phyloP scores from a whole-genome alignment of 2,113 vertebrate species.

The Columba janthina region DNA sequence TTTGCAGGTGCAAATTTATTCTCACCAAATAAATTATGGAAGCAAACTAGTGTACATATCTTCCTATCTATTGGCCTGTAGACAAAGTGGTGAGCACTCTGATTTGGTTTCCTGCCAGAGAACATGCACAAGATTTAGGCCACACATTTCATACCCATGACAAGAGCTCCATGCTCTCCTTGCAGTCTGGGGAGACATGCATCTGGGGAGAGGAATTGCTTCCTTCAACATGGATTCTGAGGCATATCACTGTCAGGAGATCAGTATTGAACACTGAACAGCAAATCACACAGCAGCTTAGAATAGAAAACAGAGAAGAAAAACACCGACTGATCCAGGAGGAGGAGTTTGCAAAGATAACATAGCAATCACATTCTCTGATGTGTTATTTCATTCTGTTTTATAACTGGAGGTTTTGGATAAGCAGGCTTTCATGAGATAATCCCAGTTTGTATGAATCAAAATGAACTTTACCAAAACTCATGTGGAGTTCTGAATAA shows the following conservation, averaged over 20 bases:
- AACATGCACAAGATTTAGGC: neutral
- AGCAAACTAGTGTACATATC: neutral
- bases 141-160: neutral
- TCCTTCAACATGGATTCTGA: neutral
- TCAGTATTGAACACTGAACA: neutral
- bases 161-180: neutral
- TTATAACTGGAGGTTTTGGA: neutral
- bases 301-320: neutral
- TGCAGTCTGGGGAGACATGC: neutral
- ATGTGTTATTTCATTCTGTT: neutral
- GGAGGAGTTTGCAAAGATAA: neutral
- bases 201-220: neutral
- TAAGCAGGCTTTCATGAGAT: neutral
- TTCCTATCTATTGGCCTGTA: neutral
- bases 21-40: neutral
- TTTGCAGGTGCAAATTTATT: neutral
- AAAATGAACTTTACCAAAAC: neutral
- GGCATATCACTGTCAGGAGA: neutral
- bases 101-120: neutral
- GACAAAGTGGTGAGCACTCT: neutral
- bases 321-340: neutral
- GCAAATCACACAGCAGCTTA: neutral
- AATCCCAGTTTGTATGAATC: neutral
- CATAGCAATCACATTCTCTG: neutral
- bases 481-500: neutral